A percentile compares a stretch with the other conserved stretches of the same genome.
Evolutionary conservation across 1,140 invertebrate genomes (phyloP).

Genomic region (Theocolax elegans): DNA sequence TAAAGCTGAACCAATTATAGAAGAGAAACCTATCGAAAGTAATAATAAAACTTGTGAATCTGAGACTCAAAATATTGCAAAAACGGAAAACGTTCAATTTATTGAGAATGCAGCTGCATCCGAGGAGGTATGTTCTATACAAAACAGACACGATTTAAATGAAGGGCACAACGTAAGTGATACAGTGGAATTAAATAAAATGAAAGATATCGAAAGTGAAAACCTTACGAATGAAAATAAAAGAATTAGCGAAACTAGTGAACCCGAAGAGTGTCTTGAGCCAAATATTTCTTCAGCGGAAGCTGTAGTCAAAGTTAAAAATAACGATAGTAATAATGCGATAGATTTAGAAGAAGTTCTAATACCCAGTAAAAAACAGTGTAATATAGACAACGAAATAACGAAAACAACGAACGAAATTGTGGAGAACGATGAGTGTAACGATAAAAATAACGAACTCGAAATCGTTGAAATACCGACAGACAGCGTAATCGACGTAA

Average conservation of each 20-base stretch:
- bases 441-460: background rate
- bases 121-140: too few relatives aligned
- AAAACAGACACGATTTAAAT: too few relatives aligned
- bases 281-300: constrained; percentile 1
- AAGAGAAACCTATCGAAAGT: constrained; percentile 2
- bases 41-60: too few relatives aligned
- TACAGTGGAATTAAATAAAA: too few relatives aligned
- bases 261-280: background rate
- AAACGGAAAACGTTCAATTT: too few relatives aligned
- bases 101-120: too few relatives aligned
- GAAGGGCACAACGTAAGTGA: too few relatives aligned
- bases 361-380: background rate
- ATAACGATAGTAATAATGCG: background rate
- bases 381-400: background rate
- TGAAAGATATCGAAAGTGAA: too few relatives aligned
- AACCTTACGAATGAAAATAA: background rate
- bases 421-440: background rate
- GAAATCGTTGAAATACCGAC: background rate
- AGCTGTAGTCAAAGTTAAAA: constrained; percentile 1
- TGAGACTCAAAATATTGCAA: too few relatives aligned
- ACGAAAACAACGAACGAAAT: constrained; percentile 5
- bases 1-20: background rate
- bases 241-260: background rate
- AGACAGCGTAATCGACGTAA: background rate
- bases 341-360: background rate